Percentiles rank a stretch among this genome's conserved stretches.
Evolutionary conservation across 2,888 invertebrate species (phyloP).

Genomic region (Podotricha telesiphe): DNA sequence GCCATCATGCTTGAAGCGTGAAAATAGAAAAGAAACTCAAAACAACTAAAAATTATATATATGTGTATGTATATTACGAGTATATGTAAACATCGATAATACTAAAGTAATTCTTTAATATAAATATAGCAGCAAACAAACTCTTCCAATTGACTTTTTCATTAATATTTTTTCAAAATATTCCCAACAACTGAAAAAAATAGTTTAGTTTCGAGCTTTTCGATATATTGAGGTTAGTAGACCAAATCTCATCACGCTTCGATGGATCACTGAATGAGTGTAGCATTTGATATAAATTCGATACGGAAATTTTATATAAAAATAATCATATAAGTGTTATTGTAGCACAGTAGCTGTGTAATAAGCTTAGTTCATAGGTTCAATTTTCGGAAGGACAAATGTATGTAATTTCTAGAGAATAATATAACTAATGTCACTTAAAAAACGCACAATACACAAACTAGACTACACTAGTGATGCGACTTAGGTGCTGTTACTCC

Average conservation of each 20-base stretch:
- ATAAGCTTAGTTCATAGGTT: neutral
- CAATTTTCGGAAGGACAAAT: neutral
- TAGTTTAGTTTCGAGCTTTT: conserved; percentile 8
- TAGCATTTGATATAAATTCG: conserved; percentile 1
- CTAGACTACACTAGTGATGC: too few relatives aligned
- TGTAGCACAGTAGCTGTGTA: neutral
- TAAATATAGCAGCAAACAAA: neutral
- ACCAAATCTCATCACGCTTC: conserved; percentile 10
- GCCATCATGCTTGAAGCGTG: too few relatives aligned
- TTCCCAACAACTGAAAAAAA: neutral
- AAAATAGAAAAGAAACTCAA: too few relatives aligned
- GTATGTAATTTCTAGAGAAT: too few relatives aligned
- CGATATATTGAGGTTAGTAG: conserved; percentile 15
- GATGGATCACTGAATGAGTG: neutral
- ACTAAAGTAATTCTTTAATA: neutral
- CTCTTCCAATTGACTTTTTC: neutral
- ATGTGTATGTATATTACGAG: too few relatives aligned
- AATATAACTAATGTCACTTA: too few relatives aligned
- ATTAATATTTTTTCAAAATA: conserved; percentile 2
- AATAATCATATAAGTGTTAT: neutral
- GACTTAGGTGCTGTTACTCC: too few relatives aligned
- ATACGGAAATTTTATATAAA: conserved; percentile 1
- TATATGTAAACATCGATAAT: too few relatives aligned
- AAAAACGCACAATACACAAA: too few relatives aligned
- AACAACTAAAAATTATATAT: too few relatives aligned